Conservation (phyloP, 2,888 invertebrate species). For the Taphrorychus bicolor region DNA sequence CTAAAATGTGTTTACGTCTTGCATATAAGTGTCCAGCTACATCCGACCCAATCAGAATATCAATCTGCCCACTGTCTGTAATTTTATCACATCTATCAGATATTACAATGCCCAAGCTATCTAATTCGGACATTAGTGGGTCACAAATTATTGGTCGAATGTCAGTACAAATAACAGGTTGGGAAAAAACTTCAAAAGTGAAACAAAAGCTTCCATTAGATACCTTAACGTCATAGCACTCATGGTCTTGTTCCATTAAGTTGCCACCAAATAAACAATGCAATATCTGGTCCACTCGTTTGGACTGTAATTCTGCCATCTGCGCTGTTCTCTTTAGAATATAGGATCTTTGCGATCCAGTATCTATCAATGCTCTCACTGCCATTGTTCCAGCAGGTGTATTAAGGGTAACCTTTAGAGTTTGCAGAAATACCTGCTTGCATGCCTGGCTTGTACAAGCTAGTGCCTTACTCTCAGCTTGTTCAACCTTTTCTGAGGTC, state of each 20-base stretch:
- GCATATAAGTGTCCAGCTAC: conserved; percentile 25
- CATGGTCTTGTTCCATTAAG: neutral
- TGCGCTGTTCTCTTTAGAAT: conserved; percentile 50
- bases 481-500: too few species aligned
- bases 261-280: conserved; percentile 45
- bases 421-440: too few species aligned
- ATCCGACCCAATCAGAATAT: conserved; percentile 14
- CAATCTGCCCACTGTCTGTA: conserved; percentile 2
- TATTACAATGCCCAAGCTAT: neutral
- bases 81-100: neutral
- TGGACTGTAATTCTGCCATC: too few species aligned
- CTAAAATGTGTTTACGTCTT: neutral
- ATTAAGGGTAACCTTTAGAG: too few species aligned
- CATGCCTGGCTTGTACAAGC: too few species aligned
- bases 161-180: neutral
- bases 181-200: neutral
- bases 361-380: conserved; percentile 54
- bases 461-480: too few species aligned
- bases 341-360: conserved; percentile 52
- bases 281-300: conserved; percentile 47
- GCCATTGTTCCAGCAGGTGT: too few species aligned
- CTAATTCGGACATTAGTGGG: conserved; percentile 11
- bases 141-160: neutral
- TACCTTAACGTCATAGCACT: neutral
- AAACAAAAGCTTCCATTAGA: neutral